phyloP scores from a whole-genome alignment of 2,888 invertebrate genomes.

The Mechanitis mazaeus region DNA sequence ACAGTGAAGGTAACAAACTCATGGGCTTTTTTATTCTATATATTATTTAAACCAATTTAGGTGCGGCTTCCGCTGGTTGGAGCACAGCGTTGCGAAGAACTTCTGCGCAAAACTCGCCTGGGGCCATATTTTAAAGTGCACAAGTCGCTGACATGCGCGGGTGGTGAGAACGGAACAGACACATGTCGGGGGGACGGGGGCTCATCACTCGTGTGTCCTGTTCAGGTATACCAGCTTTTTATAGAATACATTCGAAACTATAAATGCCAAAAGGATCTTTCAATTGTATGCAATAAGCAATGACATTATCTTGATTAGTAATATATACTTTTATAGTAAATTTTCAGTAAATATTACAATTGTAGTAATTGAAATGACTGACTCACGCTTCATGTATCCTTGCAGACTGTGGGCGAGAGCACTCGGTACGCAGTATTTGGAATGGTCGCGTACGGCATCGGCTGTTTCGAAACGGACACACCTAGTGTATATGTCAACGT shows the following conservation, averaged over 20 bases:
- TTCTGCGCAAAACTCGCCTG: slow-evolving; percentile 79
- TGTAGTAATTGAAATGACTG: background rate
- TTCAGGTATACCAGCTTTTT: slow-evolving; percentile 13
- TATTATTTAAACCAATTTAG: slow-evolving; percentile 33
- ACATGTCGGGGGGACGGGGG: slow-evolving; percentile 88
- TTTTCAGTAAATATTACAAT: no score
- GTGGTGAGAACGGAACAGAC: slow-evolving; percentile 82
- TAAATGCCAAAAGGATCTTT: no score
- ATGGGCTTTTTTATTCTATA: background rate
- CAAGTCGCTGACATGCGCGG: slow-evolving; percentile 85
- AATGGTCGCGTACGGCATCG: slow-evolving; percentile 28
- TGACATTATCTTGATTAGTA: no score
- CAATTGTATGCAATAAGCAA: no score
- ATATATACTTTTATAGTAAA: no score
- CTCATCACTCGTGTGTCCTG: slow-evolving; percentile 84
- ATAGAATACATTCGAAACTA: background rate
- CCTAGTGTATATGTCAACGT: slow-evolving; percentile 30
- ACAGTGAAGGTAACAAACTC: no score
- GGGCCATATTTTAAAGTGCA: slow-evolving; percentile 81
- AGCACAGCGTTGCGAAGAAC: slow-evolving; percentile 50
- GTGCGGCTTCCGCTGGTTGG: slow-evolving; percentile 83
- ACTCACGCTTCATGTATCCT: background rate
- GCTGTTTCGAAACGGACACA: slow-evolving; percentile 16
- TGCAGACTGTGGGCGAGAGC: background rate
- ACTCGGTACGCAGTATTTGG: slow-evolving; percentile 24